Conservation (phyloP, 2,888 invertebrate genomes). For the Drosophila infuscata region DNA sequence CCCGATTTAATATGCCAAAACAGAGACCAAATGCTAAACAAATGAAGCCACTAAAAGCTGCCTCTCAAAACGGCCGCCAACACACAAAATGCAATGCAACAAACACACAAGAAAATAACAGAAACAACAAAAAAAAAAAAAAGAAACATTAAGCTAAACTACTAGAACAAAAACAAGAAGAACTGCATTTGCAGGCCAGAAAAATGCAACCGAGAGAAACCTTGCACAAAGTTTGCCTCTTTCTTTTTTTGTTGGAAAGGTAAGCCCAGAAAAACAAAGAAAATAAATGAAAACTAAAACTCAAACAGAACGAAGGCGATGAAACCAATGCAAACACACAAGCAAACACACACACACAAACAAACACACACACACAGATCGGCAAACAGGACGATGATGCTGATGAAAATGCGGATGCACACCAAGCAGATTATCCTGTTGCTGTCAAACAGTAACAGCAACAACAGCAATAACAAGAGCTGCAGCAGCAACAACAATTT, state of each 20-base stretch:
- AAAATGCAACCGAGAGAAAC: slow-evolving; percentile 49
- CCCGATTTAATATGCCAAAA: slow-evolving; percentile 40
- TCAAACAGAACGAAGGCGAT: slow-evolving; percentile 39
- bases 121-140: background rate
- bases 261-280: slow-evolving; percentile 12
- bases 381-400: slow-evolving; percentile 20
- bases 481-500: slow-evolving; percentile 40
- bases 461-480: slow-evolving; percentile 16
- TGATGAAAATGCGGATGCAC: slow-evolving; percentile 55
- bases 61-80: slow-evolving; percentile 31
- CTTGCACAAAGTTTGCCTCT: slow-evolving; percentile 41
- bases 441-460: slow-evolving; percentile 48
- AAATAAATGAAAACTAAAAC: slow-evolving; percentile 34
- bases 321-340: slow-evolving; percentile 46
- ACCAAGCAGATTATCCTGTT: slow-evolving; percentile 62
- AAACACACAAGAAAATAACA: slow-evolving; percentile 12
- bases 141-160: background rate
- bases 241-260: slow-evolving; percentile 2
- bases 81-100: slow-evolving; percentile 26
- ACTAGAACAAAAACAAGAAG: slow-evolving; percentile 1
- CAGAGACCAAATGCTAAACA: slow-evolving; percentile 34
- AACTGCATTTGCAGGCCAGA: slow-evolving; percentile 14
- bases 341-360: slow-evolving; percentile 14
- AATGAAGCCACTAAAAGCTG: slow-evolving; percentile 59
- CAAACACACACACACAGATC: slow-evolving; percentile 12